A percentile compares a stretch with the other conserved stretches of the same genome.
Conservation (phyloP, 2,888 invertebrate genomes). For the Opisthograptis luteolata region DNA sequence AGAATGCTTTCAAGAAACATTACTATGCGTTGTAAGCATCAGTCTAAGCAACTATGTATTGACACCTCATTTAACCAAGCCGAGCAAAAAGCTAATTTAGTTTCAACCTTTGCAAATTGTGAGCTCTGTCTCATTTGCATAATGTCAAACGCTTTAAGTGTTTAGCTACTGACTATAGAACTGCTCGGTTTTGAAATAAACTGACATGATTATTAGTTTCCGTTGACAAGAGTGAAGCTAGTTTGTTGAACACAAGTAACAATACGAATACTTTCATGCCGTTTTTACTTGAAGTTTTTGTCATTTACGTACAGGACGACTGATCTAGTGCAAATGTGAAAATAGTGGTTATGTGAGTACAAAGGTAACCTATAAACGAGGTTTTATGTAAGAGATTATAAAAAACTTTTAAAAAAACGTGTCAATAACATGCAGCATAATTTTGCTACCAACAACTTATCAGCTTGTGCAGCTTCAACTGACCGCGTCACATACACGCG, state of each 20-base stretch:
- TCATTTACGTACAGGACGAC: too few relatives aligned
- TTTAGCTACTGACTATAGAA: conserved; percentile 70
- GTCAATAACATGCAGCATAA: too few relatives aligned
- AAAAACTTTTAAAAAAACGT: too few relatives aligned
- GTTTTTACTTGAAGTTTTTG: conserved; percentile 21
- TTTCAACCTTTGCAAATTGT: conserved; percentile 63
- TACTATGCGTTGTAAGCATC: conserved; percentile 30
- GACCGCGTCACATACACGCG: too few relatives aligned
- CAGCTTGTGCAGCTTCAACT: too few relatives aligned
- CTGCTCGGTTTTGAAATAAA: conserved; percentile 26
- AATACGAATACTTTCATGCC: conserved; percentile 18
- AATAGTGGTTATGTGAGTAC: too few relatives aligned
- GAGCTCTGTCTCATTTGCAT: conserved; percentile 71
- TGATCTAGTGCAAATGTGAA: too few relatives aligned
- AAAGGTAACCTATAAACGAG: too few relatives aligned
- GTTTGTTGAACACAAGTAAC: conserved; percentile 15
- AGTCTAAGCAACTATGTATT: conserved; percentile 47
- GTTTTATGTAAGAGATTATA: too few relatives aligned
- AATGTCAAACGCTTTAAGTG: conserved; percentile 70
- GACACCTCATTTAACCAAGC: conserved; percentile 62
- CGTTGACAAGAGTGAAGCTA: conserved; percentile 29
- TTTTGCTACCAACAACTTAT: too few relatives aligned
- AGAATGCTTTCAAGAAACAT: background rate
- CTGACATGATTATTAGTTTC: conserved; percentile 30
- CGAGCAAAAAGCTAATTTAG: conserved; percentile 69